phyloP scores from a whole-genome alignment of 2,113 vertebrate genomes.

The Neopipo cinnamomea region DNA sequence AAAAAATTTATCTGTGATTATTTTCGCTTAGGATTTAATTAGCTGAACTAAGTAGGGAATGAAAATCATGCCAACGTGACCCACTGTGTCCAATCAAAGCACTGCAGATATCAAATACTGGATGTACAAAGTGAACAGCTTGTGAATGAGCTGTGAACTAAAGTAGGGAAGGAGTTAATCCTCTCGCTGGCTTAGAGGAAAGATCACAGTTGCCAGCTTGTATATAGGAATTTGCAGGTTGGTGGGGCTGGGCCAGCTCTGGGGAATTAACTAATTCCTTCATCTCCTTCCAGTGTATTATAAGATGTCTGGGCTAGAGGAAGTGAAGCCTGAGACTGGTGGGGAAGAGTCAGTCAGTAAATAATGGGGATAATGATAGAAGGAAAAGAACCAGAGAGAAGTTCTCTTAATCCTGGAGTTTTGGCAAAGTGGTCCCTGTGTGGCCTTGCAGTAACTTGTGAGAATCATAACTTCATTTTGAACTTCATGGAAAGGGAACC shows the following conservation, averaged over 20 bases:
- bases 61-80: not conserved
- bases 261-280: constrained; percentile 69
- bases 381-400: constrained; percentile 30
- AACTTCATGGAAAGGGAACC: not conserved
- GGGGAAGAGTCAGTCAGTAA: constrained; percentile 44
- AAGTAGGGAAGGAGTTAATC: constrained; percentile 66
- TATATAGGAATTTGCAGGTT: constrained; percentile 64
- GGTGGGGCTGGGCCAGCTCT: constrained; percentile 55
- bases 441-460: not conserved
- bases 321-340: constrained; percentile 39
- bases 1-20: not conserved
- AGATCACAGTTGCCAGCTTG: constrained; percentile 63
- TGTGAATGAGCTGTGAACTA: constrained; percentile 38
- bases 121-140: constrained; percentile 48
- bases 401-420: constrained; percentile 9
- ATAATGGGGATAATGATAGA: constrained; percentile 39
- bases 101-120: not conserved
- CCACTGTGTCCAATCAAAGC: not conserved
- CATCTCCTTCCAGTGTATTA: constrained; percentile 64
- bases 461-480: not conserved
- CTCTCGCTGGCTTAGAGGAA: constrained; percentile 57
- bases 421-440: not conserved
- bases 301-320: constrained; percentile 47
- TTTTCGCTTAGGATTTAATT: not conserved
- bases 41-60: not conserved